These are phyloP conservation scores for Pteropus alecto DNA, from an alignment of 2,113 vertebrate genomes.

Conservation along the genomic window DNA sequence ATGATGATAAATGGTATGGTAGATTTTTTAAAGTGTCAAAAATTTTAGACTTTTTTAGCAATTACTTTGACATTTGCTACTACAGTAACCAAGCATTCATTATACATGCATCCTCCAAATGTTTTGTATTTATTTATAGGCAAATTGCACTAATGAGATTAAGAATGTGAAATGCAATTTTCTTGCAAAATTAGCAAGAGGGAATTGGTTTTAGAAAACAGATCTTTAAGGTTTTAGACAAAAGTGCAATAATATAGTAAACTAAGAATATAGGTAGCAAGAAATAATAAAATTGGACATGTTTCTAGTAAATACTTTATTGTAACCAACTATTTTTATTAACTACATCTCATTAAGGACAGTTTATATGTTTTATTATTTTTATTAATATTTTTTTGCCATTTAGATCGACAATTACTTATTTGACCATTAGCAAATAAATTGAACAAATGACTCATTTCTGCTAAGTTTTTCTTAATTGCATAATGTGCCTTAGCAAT, in stretches of 20 bases:
- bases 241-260: constrained; percentile 47
- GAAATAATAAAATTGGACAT: not conserved
- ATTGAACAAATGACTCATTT: constrained; percentile 6
- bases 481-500: constrained; percentile 17
- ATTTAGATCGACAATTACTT: not conserved
- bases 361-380: constrained; percentile 13
- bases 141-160: constrained; percentile 55
- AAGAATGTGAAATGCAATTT: constrained; percentile 54
- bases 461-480: not conserved
- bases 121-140: constrained; percentile 69
- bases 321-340: constrained; percentile 36
- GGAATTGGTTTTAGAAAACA: constrained; percentile 43
- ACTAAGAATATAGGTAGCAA: constrained; percentile 34
- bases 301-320: not conserved
- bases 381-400: constrained; percentile 48
- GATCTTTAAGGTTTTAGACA: constrained; percentile 33
- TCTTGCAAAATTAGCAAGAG: constrained; percentile 36
- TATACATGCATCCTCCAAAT: constrained; percentile 59
- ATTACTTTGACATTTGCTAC: constrained; percentile 47
- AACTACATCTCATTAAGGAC: constrained; percentile 6
- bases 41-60: not conserved
- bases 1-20: not conserved
- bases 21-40: not conserved
- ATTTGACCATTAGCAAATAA: constrained; percentile 41
- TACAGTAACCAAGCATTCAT: constrained; percentile 30